These are phyloP conservation scores for Anticlea derivata DNA, from an alignment of 2,888 invertebrate genomes.

Conservation along the genomic window DNA sequence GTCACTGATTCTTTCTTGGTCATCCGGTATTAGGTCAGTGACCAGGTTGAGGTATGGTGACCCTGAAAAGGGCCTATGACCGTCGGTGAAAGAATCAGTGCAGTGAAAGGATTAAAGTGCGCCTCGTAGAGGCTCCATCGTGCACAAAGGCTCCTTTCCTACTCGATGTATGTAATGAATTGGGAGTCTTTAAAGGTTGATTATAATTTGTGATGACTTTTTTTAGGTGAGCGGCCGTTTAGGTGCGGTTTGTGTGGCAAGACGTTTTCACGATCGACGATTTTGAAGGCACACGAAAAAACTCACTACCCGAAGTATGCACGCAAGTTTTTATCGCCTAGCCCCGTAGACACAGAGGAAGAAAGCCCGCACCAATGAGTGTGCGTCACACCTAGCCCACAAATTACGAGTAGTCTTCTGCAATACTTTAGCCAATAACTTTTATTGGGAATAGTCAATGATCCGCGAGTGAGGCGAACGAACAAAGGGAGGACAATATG, in stretches of 20 bases:
- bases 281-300: slow-evolving; percentile 96
- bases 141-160: no score
- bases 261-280: slow-evolving; percentile 95
- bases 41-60: no score
- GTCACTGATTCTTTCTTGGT: no score
- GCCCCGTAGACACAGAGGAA: slow-evolving; percentile 92
- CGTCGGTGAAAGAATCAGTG: no score
- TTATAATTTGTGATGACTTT: slow-evolving; percentile 10
- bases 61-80: no score
- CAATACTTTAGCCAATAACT: slow-evolving; percentile 54
- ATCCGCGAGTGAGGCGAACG: slow-evolving; percentile 68
- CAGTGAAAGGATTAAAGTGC: no score
- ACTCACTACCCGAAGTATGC: slow-evolving; percentile 96
- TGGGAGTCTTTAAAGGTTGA: no score
- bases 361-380: slow-evolving; percentile 89
- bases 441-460: slow-evolving; percentile 65
- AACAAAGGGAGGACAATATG: slow-evolving; percentile 81
- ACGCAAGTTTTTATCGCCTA: slow-evolving; percentile 94
- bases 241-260: slow-evolving; percentile 95
- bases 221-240: slow-evolving; percentile 92
- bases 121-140: no score
- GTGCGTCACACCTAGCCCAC: slow-evolving; percentile 50
- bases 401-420: slow-evolving; percentile 48
- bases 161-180: no score
- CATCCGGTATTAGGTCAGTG: no score